phyloP scores from a whole-genome alignment of 1,140 invertebrate species.

The Phymorhynchus buccinoides region DNA sequence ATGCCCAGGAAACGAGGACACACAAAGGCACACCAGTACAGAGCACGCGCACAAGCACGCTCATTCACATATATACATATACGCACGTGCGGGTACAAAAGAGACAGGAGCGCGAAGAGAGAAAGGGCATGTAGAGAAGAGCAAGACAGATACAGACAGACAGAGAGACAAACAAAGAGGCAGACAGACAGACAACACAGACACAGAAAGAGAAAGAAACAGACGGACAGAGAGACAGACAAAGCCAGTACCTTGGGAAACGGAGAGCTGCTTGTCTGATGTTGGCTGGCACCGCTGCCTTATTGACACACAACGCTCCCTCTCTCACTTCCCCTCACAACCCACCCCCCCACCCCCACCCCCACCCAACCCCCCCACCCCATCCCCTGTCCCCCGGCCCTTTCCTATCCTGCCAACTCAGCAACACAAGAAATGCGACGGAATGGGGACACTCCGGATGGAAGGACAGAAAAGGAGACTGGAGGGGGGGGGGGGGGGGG shows the following conservation, averaged over 20 bases:
- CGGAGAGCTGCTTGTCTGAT: too few species aligned
- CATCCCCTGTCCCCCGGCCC: neutral
- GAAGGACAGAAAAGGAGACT: neutral
- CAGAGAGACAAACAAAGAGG: too few species aligned
- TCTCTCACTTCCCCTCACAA: neutral
- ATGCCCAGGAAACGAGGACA: neutral
- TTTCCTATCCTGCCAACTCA: neutral
- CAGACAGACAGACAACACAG: neutral
- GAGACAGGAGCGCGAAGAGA: neutral
- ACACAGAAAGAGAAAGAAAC: neutral
- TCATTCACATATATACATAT: neutral
- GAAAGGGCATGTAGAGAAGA: too few species aligned
- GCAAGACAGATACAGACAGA: neutral
- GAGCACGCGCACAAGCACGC: neutral
- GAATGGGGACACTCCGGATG: neutral
- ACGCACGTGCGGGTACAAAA: neutral
- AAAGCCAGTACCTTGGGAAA: too few species aligned
- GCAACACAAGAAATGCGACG: neutral
- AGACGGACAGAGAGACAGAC: neutral
- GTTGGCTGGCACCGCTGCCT: too few species aligned
- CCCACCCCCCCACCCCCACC: neutral
- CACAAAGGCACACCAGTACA: neutral
- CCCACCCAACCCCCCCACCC: neutral
- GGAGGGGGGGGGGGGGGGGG: neutral
- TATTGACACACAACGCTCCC: too few species aligned